Base-by-base conservation (phyloP, 2,888 invertebrate species). In the Drosophila formosana region DNA sequence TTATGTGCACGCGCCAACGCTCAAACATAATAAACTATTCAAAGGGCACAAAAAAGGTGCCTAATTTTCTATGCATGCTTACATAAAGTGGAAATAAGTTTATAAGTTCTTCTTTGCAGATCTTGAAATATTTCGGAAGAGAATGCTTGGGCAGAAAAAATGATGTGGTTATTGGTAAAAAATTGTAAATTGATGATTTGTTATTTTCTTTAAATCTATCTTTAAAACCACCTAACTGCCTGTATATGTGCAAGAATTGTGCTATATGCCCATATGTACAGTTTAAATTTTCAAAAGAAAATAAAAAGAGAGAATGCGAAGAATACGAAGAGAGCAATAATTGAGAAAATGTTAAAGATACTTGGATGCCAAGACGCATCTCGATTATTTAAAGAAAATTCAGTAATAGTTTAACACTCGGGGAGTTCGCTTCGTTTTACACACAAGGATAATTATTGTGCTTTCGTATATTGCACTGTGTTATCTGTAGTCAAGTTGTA, bases 341-440 rank as follows among this genome's bases (percentile, higher is more conserved):
- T 30, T 23, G 11, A 7, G 11, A 18, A 56, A 57, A 34, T 46
- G 9, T 47, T 13, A 3, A 23, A 9, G 56, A 56, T 25, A 34
- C 25, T 25, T 4, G n/a, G 23, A 34, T 13, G 34, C 34, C 7
- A 46, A 46, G 9, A 7, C 26, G 18, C n/a, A 11, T 7, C 11
- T 37, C n/a, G n/a, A n/a, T 37, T n/a, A 37, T 37, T 13, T 7
- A 2, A 18, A 13, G 26, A 65, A 55, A 70, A 64, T 82, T 74
- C 80, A 89, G 90, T 89, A 89, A 88, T 87, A 83, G 82, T 89
- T 83, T 72, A 85, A 88, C 90, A 85, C 78, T 83, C 89, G 89
- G 80, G 85, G 78, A 79, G 83, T 72, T 87, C 88, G 78, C 85
- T 87, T 86, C 84, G 87, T 73, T 72, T 18, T 73, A 76, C 82